A percentile compares a stretch with the other conserved stretches of the same genome.
Evolutionary conservation across 2,113 vertebrate genomes (phyloP).

Genomic region (Condylura cristata): DNA sequence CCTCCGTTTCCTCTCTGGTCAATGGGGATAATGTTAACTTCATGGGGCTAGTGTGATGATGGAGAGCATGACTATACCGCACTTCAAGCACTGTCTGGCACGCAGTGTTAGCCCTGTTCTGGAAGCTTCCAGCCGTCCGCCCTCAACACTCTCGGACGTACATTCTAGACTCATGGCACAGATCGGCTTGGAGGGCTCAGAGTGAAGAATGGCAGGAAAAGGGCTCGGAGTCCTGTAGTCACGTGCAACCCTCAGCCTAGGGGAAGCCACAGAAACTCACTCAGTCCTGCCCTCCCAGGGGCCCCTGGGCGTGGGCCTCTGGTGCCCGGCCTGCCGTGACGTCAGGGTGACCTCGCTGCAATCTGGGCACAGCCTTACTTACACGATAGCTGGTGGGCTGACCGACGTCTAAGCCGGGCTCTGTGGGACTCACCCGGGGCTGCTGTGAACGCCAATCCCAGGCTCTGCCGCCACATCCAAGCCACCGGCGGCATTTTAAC

Average conservation of each 20-base stretch:
- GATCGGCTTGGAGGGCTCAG: neutral
- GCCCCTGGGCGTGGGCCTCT: neutral
- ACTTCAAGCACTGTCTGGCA: neutral
- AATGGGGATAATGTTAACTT: neutral
- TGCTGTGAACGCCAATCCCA: neutral
- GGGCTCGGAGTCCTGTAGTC: neutral
- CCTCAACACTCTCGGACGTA: neutral
- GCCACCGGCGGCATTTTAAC: neutral
- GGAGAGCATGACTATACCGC: neutral
- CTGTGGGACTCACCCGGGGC: neutral
- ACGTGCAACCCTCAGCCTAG: conserved; percentile 20
- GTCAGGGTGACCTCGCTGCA: neutral
- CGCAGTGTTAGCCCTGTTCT: neutral
- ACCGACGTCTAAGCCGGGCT: too few species aligned
- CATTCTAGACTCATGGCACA: conserved; percentile 50
- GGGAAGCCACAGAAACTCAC: too few species aligned
- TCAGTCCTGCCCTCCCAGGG: too few species aligned
- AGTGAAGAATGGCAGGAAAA: neutral
- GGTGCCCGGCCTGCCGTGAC: neutral
- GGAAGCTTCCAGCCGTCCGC: too few species aligned
- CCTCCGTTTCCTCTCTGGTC: neutral
- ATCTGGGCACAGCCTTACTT: neutral
- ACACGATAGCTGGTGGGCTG: too few species aligned
- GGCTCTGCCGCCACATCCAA: neutral
- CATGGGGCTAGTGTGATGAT: neutral